Evolutionary conservation across 2,797 vertebrate species (phyloP).

Genomic region (Steatocranus sp.): DNA sequence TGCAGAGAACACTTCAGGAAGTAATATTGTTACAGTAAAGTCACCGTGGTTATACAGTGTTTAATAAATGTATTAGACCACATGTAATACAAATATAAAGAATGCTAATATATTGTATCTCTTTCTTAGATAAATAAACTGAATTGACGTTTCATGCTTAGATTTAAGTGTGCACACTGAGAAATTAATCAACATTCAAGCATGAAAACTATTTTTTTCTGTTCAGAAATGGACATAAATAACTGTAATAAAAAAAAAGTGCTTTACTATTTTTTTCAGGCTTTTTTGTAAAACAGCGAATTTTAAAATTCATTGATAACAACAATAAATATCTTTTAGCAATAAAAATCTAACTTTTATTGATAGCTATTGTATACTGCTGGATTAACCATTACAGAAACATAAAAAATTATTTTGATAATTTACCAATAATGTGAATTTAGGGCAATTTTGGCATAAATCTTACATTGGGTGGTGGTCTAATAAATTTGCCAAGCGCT

Average conservation of each 20-base stretch:
- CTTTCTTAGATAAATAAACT: background rate
- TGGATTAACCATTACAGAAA: background rate
- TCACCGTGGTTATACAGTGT: background rate
- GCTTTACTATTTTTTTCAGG: background rate
- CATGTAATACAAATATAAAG: background rate
- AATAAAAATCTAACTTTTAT: fast-evolving
- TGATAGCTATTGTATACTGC: background rate
- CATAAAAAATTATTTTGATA: background rate
- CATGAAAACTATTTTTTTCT: background rate
- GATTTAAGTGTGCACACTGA: background rate
- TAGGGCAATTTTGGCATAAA: background rate
- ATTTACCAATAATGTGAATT: background rate
- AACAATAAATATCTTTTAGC: background rate
- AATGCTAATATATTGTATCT: background rate
- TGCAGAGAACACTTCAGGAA: background rate
- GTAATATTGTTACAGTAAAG: background rate
- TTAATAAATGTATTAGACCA: background rate
- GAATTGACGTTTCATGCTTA: fast-evolving
- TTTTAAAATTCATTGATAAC: background rate
- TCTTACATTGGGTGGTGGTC: background rate
- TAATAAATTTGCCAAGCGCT: background rate
- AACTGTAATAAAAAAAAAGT: background rate
- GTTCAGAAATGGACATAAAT: background rate
- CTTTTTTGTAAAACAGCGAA: background rate
- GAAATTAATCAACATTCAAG: background rate